Percentiles rank a stretch among this genome's conserved stretches.
phyloP scores from a whole-genome alignment of 2,797 vertebrate genomes.

The Botia kubotai region DNA sequence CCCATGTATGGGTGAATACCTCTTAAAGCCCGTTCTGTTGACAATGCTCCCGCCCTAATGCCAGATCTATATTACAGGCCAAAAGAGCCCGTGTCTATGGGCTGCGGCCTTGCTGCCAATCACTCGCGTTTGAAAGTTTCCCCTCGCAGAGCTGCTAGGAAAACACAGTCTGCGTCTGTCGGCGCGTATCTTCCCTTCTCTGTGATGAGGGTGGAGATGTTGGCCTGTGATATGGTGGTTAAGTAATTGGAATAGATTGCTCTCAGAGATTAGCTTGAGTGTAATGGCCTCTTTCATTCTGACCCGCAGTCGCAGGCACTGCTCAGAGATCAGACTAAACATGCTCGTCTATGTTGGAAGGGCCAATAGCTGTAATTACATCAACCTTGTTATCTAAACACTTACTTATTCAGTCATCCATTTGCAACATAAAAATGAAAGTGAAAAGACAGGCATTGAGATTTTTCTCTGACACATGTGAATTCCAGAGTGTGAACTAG shows the following conservation, averaged over 20 bases:
- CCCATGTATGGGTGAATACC: slow-evolving; percentile 68
- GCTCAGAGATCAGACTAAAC: slow-evolving; percentile 39
- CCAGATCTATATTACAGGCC: slow-evolving; percentile 53
- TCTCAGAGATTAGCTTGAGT: slow-evolving; percentile 54
- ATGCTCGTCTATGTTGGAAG: slow-evolving; percentile 9
- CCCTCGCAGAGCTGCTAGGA: slow-evolving; percentile 14
- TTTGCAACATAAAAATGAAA: slow-evolving; percentile 45
- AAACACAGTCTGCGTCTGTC: slow-evolving; percentile 47
- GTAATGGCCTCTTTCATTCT: slow-evolving; percentile 54
- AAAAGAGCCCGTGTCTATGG: slow-evolving; percentile 37
- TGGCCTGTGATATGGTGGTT: slow-evolving; percentile 54
- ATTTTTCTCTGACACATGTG: slow-evolving; percentile 5
- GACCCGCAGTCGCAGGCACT: slow-evolving; percentile 43
- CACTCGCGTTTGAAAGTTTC: slow-evolving; percentile 47
- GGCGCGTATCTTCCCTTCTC: slow-evolving; percentile 34
- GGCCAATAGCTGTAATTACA: slow-evolving; percentile 45
- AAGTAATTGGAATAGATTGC: slow-evolving; percentile 64
- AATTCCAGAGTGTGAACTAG: slow-evolving; percentile 7
- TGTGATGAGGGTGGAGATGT: slow-evolving; percentile 49
- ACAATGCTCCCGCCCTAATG: slow-evolving; percentile 51
- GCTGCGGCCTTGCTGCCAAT: slow-evolving; percentile 41
- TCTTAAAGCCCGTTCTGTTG: slow-evolving; percentile 61
- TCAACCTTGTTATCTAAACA: slow-evolving; percentile 52
- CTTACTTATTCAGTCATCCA: slow-evolving; percentile 46
- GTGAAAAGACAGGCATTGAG: slow-evolving; percentile 32